Evolutionary conservation across 1,140 invertebrate genomes (phyloP).

Genomic region (Luehdorfia chinensis): DNA sequence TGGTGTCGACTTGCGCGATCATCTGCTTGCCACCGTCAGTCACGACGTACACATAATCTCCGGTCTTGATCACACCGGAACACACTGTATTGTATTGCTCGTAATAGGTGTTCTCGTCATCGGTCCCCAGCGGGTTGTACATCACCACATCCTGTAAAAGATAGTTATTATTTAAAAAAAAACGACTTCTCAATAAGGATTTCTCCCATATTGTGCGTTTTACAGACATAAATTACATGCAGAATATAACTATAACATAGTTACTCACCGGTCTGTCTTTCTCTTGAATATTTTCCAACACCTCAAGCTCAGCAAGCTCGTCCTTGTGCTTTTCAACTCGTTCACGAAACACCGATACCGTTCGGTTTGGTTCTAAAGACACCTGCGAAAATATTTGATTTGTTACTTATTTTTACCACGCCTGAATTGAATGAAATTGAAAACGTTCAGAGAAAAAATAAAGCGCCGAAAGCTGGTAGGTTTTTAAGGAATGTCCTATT

Average conservation of each 20-base stretch:
- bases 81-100: slow-evolving; percentile 93
- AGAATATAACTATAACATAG: too few species aligned
- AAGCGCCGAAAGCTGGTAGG: too few species aligned
- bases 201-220: too few species aligned
- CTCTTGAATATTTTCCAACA: slow-evolving; percentile 86
- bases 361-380: slow-evolving; percentile 81
- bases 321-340: slow-evolving; percentile 94
- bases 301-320: slow-evolving; percentile 90
- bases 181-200: too few species aligned
- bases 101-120: slow-evolving; percentile 90
- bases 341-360: slow-evolving; percentile 96
- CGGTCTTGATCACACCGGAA: slow-evolving; percentile 90
- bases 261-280: slow-evolving; percentile 85
- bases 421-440: too few species aligned
- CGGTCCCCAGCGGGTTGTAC: slow-evolving; percentile 79
- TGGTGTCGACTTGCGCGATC: slow-evolving; percentile 95
- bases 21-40: slow-evolving; percentile 91
- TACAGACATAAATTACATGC: too few species aligned
- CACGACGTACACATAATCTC: slow-evolving; percentile 96
- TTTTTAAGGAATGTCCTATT: too few species aligned
- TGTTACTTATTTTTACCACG: too few species aligned
- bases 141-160: slow-evolving; percentile 83
- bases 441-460: too few species aligned
- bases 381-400: slow-evolving; percentile 54
- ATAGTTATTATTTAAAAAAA: not conserved